A percentile compares a stretch with the other conserved stretches of the same genome.
phyloP scores from a whole-genome alignment of 2,888 invertebrate genomes.

The Hydraecia micacea region DNA sequence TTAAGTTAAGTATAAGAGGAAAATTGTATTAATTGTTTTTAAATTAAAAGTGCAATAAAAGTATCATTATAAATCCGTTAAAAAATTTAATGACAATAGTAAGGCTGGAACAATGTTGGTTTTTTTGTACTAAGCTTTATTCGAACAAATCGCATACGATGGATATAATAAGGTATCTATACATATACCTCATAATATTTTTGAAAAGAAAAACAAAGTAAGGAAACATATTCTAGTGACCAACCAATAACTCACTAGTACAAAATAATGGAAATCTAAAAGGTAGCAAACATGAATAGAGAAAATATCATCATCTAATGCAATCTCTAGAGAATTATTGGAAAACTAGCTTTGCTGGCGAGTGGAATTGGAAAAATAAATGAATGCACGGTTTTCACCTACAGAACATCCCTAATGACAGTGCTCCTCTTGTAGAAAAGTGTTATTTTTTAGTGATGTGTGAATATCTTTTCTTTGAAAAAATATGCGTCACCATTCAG shows the following conservation, averaged over 20 bases:
- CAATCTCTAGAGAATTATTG: constrained; percentile 41
- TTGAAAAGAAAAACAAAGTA: neutral
- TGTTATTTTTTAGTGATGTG: constrained; percentile 8
- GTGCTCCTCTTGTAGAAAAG: constrained; percentile 8
- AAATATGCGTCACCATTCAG: neutral
- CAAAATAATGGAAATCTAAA: constrained; percentile 14
- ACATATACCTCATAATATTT: neutral
- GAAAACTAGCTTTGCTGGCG: constrained; percentile 49
- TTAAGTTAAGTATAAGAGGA: neutral
- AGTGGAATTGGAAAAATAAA: constrained; percentile 52
- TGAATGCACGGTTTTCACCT: constrained; percentile 20
- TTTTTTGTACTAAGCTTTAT: neutral
- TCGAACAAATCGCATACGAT: neutral
- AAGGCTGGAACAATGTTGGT: neutral
- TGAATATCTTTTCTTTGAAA: neutral
- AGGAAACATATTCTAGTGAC: neutral
- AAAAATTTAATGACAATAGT: neutral
- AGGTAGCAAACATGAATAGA: constrained; percentile 33
- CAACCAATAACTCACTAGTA: constrained; percentile 1
- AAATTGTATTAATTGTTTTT: neutral
- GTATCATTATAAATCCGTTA: neutral
- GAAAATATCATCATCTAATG: constrained; percentile 45
- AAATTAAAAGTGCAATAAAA: neutral
- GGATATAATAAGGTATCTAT: neutral
- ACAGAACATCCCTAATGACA: constrained; percentile 42